Percentiles rank a stretch among this genome's conserved stretches.
Conservation (phyloP, 2,113 vertebrate species). For the Malurus elegans region DNA sequence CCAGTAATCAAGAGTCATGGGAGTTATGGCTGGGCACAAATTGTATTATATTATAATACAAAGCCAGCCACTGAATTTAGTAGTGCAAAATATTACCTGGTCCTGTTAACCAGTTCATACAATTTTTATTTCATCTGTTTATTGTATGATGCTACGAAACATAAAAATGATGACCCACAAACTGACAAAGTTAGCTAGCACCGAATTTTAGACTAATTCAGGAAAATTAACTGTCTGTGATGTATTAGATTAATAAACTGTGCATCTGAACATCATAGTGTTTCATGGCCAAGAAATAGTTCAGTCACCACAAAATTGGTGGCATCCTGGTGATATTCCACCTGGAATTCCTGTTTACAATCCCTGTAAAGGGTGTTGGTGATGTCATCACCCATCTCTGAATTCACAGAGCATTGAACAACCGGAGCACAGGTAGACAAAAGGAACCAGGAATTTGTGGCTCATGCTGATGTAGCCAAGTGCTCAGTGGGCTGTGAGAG, state of each 20-base stretch:
- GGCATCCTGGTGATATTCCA: background rate
- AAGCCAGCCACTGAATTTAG: background rate
- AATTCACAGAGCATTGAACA: background rate
- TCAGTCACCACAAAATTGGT: background rate
- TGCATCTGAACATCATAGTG: background rate
- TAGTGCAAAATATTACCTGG: background rate
- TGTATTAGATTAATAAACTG: background rate
- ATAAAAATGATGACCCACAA: background rate
- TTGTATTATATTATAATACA: background rate
- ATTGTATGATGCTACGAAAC: background rate
- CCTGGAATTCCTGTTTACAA: background rate
- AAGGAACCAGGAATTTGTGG: background rate
- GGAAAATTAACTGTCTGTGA: background rate
- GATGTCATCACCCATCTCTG: background rate
- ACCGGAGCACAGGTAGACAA: background rate
- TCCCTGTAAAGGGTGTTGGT: background rate
- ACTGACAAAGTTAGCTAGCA: background rate
- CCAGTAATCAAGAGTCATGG: background rate
- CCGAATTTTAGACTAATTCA: background rate
- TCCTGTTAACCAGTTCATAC: background rate
- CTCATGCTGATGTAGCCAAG: background rate
- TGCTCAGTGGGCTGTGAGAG: background rate
- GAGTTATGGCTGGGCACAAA: background rate
- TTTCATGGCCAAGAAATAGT: background rate
- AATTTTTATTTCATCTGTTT: background rate